Evolutionary conservation across 2,113 vertebrate genomes (phyloP).

Genomic region (Cryptoleucopteryx plumbea): DNA sequence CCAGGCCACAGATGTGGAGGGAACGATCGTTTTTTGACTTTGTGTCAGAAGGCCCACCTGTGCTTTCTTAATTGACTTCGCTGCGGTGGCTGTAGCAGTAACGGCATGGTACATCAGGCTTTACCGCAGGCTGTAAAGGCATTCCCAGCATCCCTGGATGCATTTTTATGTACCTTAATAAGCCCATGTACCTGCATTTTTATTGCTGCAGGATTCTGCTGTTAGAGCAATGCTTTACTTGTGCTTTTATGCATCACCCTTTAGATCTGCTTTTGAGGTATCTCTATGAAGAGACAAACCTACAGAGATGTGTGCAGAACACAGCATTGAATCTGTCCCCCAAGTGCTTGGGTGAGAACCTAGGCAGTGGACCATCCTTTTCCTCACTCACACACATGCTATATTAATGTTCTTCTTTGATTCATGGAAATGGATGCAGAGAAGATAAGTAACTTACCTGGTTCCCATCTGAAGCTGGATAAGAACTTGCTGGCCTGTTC

Average conservation of each 20-base stretch:
- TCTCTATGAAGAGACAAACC: neutral
- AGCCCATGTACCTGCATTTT: neutral
- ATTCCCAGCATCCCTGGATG: neutral
- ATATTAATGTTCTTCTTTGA: neutral
- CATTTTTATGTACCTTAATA: neutral
- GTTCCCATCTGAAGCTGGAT: neutral
- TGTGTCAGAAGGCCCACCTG: neutral
- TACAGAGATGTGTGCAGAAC: neutral
- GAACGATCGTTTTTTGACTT: fast-evolving
- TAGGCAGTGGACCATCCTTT: neutral
- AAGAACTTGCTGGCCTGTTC: neutral
- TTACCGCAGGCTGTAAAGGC: neutral
- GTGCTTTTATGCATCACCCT: neutral
- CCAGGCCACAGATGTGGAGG: neutral
- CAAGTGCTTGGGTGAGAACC: neutral
- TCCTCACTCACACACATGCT: neutral
- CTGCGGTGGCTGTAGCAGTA: neutral
- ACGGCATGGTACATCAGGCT: neutral
- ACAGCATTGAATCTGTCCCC: neutral
- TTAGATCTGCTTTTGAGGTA: neutral
- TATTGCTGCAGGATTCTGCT: neutral
- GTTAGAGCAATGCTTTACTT: neutral
- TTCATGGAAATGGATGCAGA: neutral
- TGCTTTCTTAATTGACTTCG: neutral
- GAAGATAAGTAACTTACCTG: neutral